These are phyloP conservation scores for Tetramorium simillimum DNA, from an alignment of 1,140 invertebrate genomes.

Conservation along the genomic window DNA sequence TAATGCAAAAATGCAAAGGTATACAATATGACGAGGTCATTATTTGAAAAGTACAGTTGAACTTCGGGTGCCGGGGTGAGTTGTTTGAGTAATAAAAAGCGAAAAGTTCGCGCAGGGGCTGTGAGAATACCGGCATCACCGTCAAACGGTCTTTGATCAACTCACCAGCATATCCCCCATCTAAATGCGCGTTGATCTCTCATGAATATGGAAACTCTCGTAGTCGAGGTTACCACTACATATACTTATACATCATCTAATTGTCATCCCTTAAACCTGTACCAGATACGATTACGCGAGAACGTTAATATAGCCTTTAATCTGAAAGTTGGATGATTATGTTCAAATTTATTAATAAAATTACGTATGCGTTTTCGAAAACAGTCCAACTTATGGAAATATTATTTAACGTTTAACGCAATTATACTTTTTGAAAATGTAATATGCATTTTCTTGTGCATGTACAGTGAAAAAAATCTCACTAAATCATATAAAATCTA, in stretches of 20 bases:
- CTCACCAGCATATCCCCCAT: constrained; percentile 75
- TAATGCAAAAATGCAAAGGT: constrained; percentile 83
- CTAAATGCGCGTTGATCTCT: constrained; percentile 80
- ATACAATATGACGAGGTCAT: constrained; percentile 82
- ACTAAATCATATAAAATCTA: background rate
- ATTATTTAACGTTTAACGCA: background rate
- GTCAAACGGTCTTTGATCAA: constrained; percentile 81
- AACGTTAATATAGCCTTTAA: background rate
- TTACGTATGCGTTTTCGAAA: background rate
- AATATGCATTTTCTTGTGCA: background rate
- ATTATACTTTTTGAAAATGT: background rate
- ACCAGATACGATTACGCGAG: constrained; percentile 45
- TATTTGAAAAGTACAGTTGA: constrained; percentile 82
- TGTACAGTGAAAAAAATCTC: background rate
- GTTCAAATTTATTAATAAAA: background rate
- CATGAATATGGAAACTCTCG: constrained; percentile 79
- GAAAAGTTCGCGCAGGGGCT: constrained; percentile 77
- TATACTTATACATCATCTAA: constrained; percentile 70
- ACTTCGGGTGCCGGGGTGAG: constrained; percentile 68
- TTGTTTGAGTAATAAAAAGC: constrained; percentile 79
- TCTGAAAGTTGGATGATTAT: background rate
- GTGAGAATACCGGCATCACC: constrained; percentile 73
- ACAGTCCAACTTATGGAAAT: background rate
- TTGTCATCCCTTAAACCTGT: constrained; percentile 70
- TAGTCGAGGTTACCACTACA: constrained; percentile 61